Evolutionary conservation across 2,113 vertebrate genomes (phyloP).

Genomic region (Pomatostomus ruficeps): DNA sequence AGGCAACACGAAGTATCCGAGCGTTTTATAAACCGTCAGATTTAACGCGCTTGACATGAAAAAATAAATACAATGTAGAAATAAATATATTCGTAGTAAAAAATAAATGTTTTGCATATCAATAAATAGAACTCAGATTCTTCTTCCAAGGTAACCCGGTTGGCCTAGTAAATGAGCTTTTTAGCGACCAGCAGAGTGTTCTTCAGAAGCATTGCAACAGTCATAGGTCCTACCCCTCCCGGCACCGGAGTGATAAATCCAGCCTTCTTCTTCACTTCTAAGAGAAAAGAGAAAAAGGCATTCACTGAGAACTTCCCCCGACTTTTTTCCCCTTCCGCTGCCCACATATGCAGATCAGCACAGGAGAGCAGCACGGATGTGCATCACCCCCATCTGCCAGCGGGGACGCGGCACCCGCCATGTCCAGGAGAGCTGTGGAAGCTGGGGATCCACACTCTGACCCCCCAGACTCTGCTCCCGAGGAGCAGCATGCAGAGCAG

Average conservation of each 20-base stretch:
- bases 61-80: conserved; percentile 74
- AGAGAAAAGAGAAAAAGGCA: conserved; percentile 32
- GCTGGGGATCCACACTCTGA: neutral
- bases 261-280: conserved; percentile 89
- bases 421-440: neutral
- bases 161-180: conserved; percentile 76
- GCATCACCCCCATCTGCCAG: neutral
- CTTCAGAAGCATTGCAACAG: conserved; percentile 89
- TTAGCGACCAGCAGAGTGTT: conserved; percentile 85
- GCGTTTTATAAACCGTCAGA: neutral
- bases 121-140: conserved; percentile 34
- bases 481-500: neutral
- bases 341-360: fast-evolving
- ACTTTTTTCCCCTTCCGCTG: neutral
- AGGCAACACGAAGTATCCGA: neutral
- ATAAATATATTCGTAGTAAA: conserved; percentile 72
- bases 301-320: neutral
- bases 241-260: conserved; percentile 88
- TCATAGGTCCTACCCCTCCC: conserved; percentile 89
- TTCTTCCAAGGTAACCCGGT: neutral
- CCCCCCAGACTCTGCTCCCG: fast-evolving
- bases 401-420: neutral
- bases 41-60: conserved; percentile 2
- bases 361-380: neutral
- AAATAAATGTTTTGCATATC: conserved; percentile 59